These are phyloP conservation scores for Mastacembelus armatus DNA, from an alignment of 2,797 vertebrate genomes.

Conservation along the genomic window DNA sequence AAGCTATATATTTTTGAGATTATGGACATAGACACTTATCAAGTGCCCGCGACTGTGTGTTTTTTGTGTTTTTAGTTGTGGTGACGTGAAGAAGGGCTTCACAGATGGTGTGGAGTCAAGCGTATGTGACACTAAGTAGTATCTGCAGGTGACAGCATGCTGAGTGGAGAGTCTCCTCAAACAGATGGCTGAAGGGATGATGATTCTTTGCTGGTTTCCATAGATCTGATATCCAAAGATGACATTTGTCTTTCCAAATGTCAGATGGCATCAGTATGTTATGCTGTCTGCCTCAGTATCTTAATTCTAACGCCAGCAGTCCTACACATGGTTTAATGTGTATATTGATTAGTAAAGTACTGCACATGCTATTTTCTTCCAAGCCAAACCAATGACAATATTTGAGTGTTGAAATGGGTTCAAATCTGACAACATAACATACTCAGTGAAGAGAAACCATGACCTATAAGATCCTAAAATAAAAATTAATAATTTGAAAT, in stretches of 20 bases:
- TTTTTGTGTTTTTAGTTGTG: constrained; percentile 5
- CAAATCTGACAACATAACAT: too few species aligned
- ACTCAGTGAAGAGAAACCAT: too few species aligned
- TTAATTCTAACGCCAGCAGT: too few species aligned
- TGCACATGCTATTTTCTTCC: too few species aligned
- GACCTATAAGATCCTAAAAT: too few species aligned
- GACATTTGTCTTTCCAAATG: neutral
- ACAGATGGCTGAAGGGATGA: neutral
- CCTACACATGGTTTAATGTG: too few species aligned
- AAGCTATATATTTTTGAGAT: too few species aligned
- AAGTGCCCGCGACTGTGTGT: neutral
- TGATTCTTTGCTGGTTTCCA: neutral
- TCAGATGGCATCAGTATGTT: neutral
- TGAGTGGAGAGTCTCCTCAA: constrained; percentile 24
- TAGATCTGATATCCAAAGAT: neutral
- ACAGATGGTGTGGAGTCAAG: constrained; percentile 67
- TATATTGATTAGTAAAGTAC: too few species aligned
- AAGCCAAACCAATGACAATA: too few species aligned
- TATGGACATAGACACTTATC: too few species aligned
- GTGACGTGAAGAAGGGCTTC: constrained; percentile 19
- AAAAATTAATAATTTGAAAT: too few species aligned
- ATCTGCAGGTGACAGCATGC: constrained; percentile 63
- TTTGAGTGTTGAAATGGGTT: too few species aligned
- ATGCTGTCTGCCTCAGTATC: neutral
- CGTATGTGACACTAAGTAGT: constrained; percentile 74